These are phyloP conservation scores for Rhinolophus ferrumequinum DNA, from an alignment of 2,113 vertebrate genomes.

Conservation along the genomic window DNA sequence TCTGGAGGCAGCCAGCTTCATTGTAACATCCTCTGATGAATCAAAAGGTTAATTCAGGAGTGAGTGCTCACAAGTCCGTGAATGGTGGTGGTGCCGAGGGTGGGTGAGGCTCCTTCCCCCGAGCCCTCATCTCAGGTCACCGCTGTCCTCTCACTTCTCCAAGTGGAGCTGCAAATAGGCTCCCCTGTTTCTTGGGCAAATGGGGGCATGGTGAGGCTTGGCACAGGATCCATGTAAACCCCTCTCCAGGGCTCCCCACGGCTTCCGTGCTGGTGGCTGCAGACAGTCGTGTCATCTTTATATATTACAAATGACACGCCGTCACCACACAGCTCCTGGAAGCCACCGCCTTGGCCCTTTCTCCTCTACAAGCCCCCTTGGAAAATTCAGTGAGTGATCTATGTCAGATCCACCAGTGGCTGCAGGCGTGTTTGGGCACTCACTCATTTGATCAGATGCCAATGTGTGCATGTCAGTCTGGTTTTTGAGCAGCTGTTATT, in stretches of 20 bases:
- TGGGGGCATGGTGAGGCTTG: not conserved
- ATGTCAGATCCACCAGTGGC: not conserved
- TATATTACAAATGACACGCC: not conserved
- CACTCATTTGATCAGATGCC: not conserved
- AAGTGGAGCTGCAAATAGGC: not conserved
- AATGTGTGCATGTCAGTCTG: conserved; percentile 41
- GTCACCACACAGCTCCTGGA: not conserved
- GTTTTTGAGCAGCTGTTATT: conserved; percentile 50
- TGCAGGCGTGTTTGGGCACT: not conserved
- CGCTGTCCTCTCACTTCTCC: not conserved
- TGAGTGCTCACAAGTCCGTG: fast-evolving
- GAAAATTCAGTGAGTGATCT: conserved; percentile 67
- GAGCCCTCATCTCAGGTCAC: not conserved
- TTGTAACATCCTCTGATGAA: no score
- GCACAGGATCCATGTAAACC: not conserved
- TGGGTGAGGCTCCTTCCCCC: no score
- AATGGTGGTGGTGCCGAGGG: not conserved
- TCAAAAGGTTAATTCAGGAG: not conserved
- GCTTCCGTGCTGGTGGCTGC: not conserved
- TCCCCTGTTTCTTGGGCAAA: not conserved
- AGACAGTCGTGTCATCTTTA: not conserved
- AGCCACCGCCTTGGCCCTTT: not conserved
- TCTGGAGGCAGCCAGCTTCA: not conserved
- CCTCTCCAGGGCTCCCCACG: not conserved
- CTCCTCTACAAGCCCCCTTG: conserved; percentile 68